A percentile compares a stretch with the other conserved stretches of the same genome.
Conservation (phyloP, 2,797 vertebrate species). For the Sarcoramphus papa region DNA sequence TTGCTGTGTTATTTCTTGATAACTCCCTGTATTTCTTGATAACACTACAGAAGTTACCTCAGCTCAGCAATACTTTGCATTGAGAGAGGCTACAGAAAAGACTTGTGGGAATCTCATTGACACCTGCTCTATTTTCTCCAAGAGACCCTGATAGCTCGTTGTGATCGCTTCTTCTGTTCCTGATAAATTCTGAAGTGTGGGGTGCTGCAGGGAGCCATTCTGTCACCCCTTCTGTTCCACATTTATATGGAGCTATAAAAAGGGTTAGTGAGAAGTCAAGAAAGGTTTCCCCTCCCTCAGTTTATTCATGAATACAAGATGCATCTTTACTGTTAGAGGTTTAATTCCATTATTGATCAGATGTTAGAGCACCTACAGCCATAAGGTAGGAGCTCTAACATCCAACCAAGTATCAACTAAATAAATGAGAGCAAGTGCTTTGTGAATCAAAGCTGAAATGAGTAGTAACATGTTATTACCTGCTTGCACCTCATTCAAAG, state of each 20-base stretch:
- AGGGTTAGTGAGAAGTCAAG: conserved; percentile 49
- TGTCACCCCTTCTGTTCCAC: conserved; percentile 39
- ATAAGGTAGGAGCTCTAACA: not conserved
- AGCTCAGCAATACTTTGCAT: not conserved
- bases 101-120: not conserved
- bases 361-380: not conserved
- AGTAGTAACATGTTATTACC: not conserved
- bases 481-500: not conserved
- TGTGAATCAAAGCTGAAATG: not conserved
- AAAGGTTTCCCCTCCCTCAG: not conserved
- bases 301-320: not conserved
- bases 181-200: not conserved
- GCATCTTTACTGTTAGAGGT: not conserved
- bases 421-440: not conserved
- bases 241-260: conserved; percentile 33
- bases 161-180: not conserved
- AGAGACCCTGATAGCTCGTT: not conserved
- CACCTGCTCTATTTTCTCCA: not conserved
- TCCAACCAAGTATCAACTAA: not conserved
- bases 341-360: not conserved
- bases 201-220: conserved; percentile 8
- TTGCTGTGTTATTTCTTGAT: not conserved
- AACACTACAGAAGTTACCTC: not conserved
- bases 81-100: not conserved
- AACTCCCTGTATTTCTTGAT: not conserved